phyloP scores from a whole-genome alignment of 2,888 invertebrate species.

The Venusia cambrica region DNA sequence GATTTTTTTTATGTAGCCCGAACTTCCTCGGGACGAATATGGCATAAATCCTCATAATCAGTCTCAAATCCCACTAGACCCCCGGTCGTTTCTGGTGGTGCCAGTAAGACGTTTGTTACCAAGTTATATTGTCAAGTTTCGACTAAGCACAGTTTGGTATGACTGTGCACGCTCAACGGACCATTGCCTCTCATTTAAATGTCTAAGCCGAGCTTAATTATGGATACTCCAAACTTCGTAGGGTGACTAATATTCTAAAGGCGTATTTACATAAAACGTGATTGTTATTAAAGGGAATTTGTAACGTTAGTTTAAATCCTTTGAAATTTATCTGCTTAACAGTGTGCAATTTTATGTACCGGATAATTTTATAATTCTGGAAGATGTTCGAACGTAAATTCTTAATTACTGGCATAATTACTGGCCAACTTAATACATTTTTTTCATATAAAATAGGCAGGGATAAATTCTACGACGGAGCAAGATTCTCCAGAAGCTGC shows the following conservation, averaged over 20 bases:
- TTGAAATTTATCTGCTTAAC: slow-evolving; percentile 15
- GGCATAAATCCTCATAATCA: slow-evolving; percentile 56
- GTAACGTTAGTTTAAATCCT: slow-evolving; percentile 8
- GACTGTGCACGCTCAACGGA: slow-evolving; percentile 31
- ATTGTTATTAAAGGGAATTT: slow-evolving; percentile 25
- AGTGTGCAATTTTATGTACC: too few species aligned
- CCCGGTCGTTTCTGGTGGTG: slow-evolving; percentile 33
- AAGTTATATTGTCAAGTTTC: slow-evolving; percentile 39
- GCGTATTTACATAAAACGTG: slow-evolving; percentile 31
- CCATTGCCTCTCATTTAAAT: slow-evolving; percentile 32
- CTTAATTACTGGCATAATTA: too few species aligned
- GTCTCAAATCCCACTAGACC: slow-evolving; percentile 47
- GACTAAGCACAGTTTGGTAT: slow-evolving; percentile 34
- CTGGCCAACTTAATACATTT: too few species aligned
- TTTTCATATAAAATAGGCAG: too few species aligned
- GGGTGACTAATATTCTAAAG: slow-evolving; percentile 30
- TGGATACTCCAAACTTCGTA: slow-evolving; percentile 30
- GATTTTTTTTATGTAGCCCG: too few species aligned
- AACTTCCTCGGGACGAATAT: slow-evolving; percentile 11
- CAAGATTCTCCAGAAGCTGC: too few species aligned
- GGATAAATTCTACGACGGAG: too few species aligned
- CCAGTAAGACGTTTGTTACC: slow-evolving; percentile 35
- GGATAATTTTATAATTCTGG: too few species aligned
- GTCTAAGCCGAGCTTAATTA: slow-evolving; percentile 34
- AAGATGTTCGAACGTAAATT: too few species aligned